Percentiles rank a stretch among this genome's conserved stretches.
Evolutionary conservation across 2,797 vertebrate genomes (phyloP).

Genomic region (Anas georgica): DNA sequence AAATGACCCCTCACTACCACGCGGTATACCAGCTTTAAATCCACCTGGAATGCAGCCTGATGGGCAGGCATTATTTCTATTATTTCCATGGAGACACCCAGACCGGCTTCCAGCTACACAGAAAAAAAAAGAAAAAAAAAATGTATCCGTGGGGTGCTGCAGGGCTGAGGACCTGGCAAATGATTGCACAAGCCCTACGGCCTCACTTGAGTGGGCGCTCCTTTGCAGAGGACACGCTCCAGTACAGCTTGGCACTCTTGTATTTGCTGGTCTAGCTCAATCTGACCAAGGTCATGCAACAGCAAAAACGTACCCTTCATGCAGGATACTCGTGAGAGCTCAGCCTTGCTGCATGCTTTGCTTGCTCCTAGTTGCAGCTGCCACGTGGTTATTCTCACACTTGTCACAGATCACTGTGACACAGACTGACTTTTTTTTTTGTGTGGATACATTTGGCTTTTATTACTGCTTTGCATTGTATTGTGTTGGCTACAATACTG

Average conservation of each 20-base stretch:
- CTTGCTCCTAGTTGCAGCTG: background rate
- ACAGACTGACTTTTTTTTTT: background rate
- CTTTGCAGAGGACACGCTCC: background rate
- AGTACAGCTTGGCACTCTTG: background rate
- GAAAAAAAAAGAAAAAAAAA: background rate
- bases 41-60: background rate
- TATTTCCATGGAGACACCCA: background rate
- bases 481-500: background rate
- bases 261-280: background rate
- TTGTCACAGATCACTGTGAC: background rate
- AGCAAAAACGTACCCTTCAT: background rate
- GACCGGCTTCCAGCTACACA: background rate
- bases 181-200: background rate
- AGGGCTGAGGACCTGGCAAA: background rate
- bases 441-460: background rate
- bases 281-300: background rate
- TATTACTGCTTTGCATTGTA: background rate
- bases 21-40: background rate
- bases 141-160: accelerated
- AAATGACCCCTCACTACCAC: background rate
- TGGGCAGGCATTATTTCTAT: background rate
- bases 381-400: background rate
- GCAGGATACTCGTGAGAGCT: background rate
- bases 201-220: background rate
- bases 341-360: background rate